Conservation (phyloP, 2,113 vertebrate species). For the Erpornis zantholeuca region DNA sequence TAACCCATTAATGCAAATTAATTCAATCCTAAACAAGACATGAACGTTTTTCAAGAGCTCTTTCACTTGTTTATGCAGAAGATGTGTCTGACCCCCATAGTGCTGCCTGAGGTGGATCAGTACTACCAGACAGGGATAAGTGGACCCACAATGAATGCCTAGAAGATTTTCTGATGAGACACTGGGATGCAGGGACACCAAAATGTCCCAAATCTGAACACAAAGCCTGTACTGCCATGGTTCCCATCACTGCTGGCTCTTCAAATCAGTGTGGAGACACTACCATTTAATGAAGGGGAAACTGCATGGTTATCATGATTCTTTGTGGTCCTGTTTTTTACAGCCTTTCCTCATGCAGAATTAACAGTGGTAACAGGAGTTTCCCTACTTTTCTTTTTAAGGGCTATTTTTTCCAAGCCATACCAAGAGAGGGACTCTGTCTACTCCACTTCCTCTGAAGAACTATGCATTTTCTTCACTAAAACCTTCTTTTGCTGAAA, state of each 20-base stretch:
- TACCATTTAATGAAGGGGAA: not conserved
- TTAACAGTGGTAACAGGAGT: not conserved
- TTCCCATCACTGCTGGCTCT: not conserved
- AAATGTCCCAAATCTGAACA: not conserved
- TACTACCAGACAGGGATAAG: not conserved
- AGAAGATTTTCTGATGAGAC: not conserved
- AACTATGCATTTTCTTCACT: not conserved
- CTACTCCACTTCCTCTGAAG: not conserved
- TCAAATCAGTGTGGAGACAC: not conserved
- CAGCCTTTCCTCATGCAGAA: not conserved
- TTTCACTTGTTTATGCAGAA: not conserved
- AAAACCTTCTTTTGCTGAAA: not conserved
- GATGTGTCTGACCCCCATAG: not conserved
- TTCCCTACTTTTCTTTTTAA: not conserved
- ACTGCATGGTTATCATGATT: fast-evolving
- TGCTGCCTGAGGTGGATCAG: not conserved
- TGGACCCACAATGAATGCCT: not conserved
- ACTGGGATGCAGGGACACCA: not conserved
- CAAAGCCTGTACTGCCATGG: not conserved
- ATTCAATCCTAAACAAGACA: not conserved
- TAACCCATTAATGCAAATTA: not conserved
- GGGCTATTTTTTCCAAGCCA: not conserved
- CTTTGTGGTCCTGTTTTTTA: not conserved
- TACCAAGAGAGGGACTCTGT: not conserved
- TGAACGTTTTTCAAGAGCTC: not conserved